Evolutionary conservation across 2,113 vertebrate species (phyloP).

Genomic region (Pontoporia blainvillei): DNA sequence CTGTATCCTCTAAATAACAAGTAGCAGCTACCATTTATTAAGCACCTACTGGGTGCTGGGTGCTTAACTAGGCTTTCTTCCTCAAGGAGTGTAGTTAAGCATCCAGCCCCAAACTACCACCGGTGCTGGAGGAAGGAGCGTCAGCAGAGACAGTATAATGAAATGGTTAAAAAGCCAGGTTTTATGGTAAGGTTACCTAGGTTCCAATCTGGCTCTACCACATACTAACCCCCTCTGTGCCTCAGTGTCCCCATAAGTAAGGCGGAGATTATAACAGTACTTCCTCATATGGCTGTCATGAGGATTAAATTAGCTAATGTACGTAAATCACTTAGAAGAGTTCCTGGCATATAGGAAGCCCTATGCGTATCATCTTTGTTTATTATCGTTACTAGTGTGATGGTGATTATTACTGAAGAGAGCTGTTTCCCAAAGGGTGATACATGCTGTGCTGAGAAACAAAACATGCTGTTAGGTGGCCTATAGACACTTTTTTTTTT

Average conservation of each 20-base stretch:
- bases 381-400: neutral
- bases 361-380: neutral
- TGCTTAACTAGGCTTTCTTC: neutral
- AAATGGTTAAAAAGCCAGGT: neutral
- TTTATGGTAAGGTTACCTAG: neutral
- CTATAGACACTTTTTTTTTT: neutral
- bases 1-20: neutral
- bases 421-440: neutral
- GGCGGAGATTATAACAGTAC: neutral
- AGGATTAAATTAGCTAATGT: neutral
- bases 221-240: neutral
- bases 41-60: neutral
- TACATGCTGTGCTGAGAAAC: neutral
- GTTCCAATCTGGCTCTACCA: neutral
- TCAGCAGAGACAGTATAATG: rapidly evolving
- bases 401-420: neutral
- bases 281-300: neutral
- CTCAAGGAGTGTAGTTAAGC: neutral
- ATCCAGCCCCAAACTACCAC: neutral
- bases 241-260: neutral
- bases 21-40: neutral
- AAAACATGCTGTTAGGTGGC: neutral
- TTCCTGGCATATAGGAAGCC: neutral
- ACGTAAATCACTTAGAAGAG: neutral
- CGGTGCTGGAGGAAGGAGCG: neutral